Conservation (phyloP, 2,113 vertebrate species). For the Sitta europaea region DNA sequence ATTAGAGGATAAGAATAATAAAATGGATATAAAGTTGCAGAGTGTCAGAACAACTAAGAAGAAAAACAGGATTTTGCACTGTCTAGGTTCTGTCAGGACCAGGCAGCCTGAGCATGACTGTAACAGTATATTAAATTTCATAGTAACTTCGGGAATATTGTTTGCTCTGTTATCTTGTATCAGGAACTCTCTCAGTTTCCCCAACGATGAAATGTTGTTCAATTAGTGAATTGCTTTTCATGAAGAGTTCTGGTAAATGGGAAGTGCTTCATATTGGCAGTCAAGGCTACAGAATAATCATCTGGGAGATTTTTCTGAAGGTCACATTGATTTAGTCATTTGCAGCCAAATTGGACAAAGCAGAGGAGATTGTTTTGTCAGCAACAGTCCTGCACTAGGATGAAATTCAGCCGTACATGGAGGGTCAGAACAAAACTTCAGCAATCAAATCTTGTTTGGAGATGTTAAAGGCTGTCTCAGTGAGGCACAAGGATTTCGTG, state of each 20-base stretch:
- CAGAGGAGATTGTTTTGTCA: not conserved
- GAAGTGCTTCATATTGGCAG: not conserved
- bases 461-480: not conserved
- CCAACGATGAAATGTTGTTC: not conserved
- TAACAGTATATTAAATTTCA: not conserved
- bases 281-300: not conserved
- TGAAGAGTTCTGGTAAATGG: not conserved
- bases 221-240: not conserved
- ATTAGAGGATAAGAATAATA: not conserved
- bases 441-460: not conserved
- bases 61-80: not conserved
- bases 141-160: not conserved
- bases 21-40: not conserved
- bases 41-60: not conserved
- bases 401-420: not conserved
- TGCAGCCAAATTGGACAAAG: not conserved
- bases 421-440: not conserved
- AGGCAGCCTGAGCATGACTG: not conserved
- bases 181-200: not conserved
- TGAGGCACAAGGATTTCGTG: not conserved
- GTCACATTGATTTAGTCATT: conserved; percentile 31
- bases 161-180: not conserved
- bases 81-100: not conserved
- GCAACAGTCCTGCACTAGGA: not conserved
- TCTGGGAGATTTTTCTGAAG: not conserved